Conservation (phyloP, 2,113 vertebrate genomes). For the Ictalurus punctatus region DNA sequence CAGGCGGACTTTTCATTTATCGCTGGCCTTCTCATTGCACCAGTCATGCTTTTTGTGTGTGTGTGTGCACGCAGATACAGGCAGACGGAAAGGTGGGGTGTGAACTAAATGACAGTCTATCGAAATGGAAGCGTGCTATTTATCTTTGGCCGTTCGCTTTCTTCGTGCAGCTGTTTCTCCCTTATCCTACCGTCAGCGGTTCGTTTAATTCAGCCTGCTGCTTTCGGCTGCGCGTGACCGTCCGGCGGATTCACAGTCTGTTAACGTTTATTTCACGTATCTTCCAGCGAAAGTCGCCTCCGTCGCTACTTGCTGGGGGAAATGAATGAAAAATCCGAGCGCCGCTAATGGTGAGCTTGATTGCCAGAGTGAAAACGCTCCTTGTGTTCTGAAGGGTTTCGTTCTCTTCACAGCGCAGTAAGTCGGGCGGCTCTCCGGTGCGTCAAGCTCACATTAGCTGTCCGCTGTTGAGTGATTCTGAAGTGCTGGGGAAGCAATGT, state of each 20-base stretch:
- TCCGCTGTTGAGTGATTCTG: conserved; percentile 57
- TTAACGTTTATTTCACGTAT: conserved; percentile 60
- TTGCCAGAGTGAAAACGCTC: conserved; percentile 43
- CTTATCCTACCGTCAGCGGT: conserved; percentile 50
- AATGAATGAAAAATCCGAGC: conserved; percentile 43
- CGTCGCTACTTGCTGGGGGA: conserved; percentile 46
- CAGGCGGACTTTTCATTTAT: conserved; percentile 22
- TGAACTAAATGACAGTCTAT: conserved; percentile 1
- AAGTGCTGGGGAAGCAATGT: conserved; percentile 67
- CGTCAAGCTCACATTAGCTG: conserved; percentile 57
- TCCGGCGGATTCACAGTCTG: conserved; percentile 57
- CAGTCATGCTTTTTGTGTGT: conserved; percentile 31
- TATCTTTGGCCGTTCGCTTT: conserved; percentile 46
- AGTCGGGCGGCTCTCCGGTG: conserved; percentile 42
- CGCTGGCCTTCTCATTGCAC: conserved; percentile 51
- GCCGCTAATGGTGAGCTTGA: conserved; percentile 41
- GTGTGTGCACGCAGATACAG: conserved; percentile 50
- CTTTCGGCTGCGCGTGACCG: conserved; percentile 56
- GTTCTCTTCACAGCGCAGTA: conserved; percentile 15
- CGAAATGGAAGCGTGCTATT: neutral
- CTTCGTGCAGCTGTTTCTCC: conserved; percentile 10
- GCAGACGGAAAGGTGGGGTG: neutral
- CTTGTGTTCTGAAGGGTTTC: conserved; percentile 31
- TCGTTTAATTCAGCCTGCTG: conserved; percentile 54
- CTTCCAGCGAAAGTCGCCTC: conserved; percentile 57